Evolutionary conservation across 2,113 vertebrate species (phyloP), one percentile per base, ranked within the genome.

Genomic region (Guaruba guarouba): DNA sequence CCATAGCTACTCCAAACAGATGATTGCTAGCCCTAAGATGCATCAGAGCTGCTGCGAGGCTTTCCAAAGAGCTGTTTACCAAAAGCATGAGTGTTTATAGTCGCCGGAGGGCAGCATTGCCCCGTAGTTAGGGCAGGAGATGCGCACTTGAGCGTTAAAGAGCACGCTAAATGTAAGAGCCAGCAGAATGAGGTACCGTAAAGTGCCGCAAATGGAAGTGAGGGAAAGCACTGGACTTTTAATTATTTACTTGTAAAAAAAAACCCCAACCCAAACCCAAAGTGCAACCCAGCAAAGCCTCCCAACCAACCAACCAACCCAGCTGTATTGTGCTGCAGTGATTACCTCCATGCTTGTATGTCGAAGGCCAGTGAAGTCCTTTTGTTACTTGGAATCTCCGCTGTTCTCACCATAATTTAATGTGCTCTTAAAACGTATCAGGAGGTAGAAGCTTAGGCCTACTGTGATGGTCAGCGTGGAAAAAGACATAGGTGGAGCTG

Each of bases 101-200:
- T 88, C 95, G 18, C 83, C 82, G 70, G 93, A 92, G 96, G 95
- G 96, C 95, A 94, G 95, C 70, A 70, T 86, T 82, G 55, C 33
- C 62, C 55, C 29, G 69, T 24, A 75, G 81, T 51, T 86, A 78
- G 83, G 86, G 49, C 70, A 85, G 49, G 52, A 31, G 15, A 33
- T 33, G 33, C 35, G 22, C 20, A 29, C 35, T n/a, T 18, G 7
- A 25, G 33, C 17, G 37, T 13, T 83, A 24, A 44, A 61, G 88
- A 52, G 41, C 29, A 13, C 18, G 7, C 16, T 2, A 54, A 41
- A 74, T 2, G 0, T 51, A 64, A 71, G 43, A 80, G 61, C 23
- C 20, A 51, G 37, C 6, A 37, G 44, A 59, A 63, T 37, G 39
- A 90, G 35, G 31, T 39, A 66, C 48, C 7, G 2, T 66, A 49